Evolutionary conservation across 2,113 vertebrate genomes (phyloP), one percentile per base, ranked within the genome.

Genomic region (Solea senegalensis): DNA sequence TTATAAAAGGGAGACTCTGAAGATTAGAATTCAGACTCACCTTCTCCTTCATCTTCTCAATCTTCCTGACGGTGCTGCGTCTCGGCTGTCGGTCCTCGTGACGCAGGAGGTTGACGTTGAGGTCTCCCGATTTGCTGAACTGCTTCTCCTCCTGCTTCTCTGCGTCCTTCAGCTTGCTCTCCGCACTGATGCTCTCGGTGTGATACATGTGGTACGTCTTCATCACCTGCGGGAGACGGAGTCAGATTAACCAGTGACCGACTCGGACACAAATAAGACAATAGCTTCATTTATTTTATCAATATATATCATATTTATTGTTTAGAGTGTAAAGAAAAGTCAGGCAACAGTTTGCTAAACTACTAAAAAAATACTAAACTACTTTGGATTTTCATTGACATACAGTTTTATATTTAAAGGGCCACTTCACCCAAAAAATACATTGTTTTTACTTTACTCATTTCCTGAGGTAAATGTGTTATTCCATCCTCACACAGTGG

Each of bases 201-300:
- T 99, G 98, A 84, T 99, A 99, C 97, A 99, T 99, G 94, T 99
- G 98, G 91, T 99, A 99, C 0, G 97, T 99, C 90, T 99, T 99
- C 97, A 99, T 99, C 90, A 99, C 98, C 98, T 99, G 92, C 41
- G 15, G 4, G 44, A 43, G n/a, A 21, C 43, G 39, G 1, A 2
- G 45, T 48, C 9, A 48, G 12, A 10, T 12, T 2, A 12, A 45
- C 44, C 44, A 9, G 3, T 34, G 34, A 34, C 34, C 5, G 34
- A 6, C 3, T 34, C 34, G 21, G 21, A 1, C 21, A 21, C 21
- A 21, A 21, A 21, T 21, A 1, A 21, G 21, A 21, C 21, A 21
- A 21, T 21, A 21, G 21, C 21, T 21, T 21, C 1, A 21, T 21
- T 21, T 21, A 21, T 21, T 21, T 21, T 21, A 21, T 21, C 21